A percentile compares a stretch with the other conserved stretches of the same genome.
Evolutionary conservation across 2,888 invertebrate genomes (phyloP).

Genomic region (Gnatocerus cornutus): DNA sequence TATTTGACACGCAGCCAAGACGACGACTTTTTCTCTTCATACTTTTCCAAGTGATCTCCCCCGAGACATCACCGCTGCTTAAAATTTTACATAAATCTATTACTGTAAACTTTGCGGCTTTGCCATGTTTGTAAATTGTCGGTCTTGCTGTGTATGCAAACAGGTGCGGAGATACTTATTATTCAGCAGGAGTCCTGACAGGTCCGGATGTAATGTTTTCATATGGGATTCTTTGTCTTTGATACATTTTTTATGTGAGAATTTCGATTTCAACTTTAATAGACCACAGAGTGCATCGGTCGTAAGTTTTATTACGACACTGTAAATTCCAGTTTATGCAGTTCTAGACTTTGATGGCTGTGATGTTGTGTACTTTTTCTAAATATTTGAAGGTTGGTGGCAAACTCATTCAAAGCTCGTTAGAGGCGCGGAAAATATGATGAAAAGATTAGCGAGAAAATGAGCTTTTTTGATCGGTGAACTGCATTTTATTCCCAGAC

Average conservation of each 20-base stretch:
- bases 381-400: too few species aligned
- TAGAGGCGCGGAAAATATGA: too few species aligned
- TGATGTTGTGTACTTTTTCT: too few species aligned
- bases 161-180: conserved; percentile 20
- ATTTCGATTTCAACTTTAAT: conserved; percentile 4
- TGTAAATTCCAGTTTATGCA: not conserved
- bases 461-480: too few species aligned
- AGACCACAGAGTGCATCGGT: not conserved
- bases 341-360: too few species aligned
- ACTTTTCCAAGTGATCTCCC: too few species aligned
- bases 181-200: conserved; percentile 16
- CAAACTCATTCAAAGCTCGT: too few species aligned
- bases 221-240: conserved; percentile 13
- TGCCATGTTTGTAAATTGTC: conserved; percentile 17
- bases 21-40: too few species aligned
- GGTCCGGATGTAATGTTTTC: conserved; percentile 14
- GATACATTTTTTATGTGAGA: not conserved
- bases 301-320: not conserved
- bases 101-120: conserved; percentile 18
- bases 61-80: not conserved
- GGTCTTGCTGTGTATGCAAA: conserved; percentile 23
- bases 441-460: too few species aligned
- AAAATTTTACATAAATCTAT: conserved; percentile 33
- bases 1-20: too few species aligned
- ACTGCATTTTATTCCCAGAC: too few species aligned